Percentiles rank a stretch among this genome's conserved stretches.
Evolutionary conservation across 2,797 vertebrate species (phyloP).

Genomic region (Diglossa cyanea): DNA sequence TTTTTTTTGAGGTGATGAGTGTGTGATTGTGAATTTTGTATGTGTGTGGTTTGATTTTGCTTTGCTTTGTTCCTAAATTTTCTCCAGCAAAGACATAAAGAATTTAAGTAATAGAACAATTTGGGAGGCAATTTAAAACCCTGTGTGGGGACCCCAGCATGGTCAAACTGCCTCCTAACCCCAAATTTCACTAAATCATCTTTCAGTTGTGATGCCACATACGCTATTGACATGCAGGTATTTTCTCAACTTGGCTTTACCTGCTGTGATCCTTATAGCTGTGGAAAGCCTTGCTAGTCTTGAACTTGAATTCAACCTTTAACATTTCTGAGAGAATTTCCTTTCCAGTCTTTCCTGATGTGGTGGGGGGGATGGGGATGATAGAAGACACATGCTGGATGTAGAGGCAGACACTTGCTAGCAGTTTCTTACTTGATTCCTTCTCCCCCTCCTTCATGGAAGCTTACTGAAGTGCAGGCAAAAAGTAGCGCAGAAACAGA

Average conservation of each 20-base stretch:
- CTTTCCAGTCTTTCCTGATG: neutral
- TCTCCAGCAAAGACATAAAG: neutral
- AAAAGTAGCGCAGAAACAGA: conserved; percentile 64
- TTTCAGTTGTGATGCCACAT: neutral
- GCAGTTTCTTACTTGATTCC: neutral
- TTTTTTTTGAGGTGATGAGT: rapidly evolving
- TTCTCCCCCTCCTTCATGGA: neutral
- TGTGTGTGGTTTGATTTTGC: neutral
- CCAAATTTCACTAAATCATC: neutral
- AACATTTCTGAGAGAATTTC: neutral
- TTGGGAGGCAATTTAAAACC: neutral
- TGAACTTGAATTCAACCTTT: neutral
- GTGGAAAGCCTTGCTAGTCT: neutral
- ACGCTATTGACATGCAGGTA: neutral
- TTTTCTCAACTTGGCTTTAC: neutral
- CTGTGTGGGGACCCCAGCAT: neutral
- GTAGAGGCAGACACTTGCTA: neutral
- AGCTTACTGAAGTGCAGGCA: conserved; percentile 24
- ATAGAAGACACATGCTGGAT: neutral
- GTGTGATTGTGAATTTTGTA: neutral
- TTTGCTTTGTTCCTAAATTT: neutral
- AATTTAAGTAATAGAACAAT: neutral
- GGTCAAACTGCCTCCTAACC: neutral
- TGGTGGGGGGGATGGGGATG: rapidly evolving
- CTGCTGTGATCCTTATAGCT: neutral